A percentile compares a stretch with the other conserved stretches of the same genome.
These are phyloP conservation scores for Callosobruchus maculatus DNA, from an alignment of 2,888 invertebrate species.

Conservation along the genomic window DNA sequence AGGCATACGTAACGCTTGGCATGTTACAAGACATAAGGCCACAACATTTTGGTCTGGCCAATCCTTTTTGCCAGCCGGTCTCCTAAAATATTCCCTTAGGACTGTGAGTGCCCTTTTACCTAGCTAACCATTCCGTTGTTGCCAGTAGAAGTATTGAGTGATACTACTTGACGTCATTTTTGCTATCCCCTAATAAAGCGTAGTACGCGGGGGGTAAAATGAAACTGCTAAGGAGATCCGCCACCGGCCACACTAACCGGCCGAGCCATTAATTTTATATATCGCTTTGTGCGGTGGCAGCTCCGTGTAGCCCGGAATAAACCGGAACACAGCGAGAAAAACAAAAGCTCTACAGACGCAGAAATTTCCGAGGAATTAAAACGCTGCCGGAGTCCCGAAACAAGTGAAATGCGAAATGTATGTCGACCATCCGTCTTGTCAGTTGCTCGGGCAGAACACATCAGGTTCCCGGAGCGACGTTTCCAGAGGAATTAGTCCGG, in stretches of 20 bases:
- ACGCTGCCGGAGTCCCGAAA: conserved; percentile 25
- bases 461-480: background rate
- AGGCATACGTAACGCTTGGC: no score
- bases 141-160: no score
- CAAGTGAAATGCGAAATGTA: conserved; percentile 33
- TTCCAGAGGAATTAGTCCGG: background rate
- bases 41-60: no score
- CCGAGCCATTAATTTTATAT: background rate
- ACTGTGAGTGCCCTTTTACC: no score
- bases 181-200: background rate
- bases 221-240: background rate
- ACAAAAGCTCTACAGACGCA: conserved; percentile 15
- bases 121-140: no score
- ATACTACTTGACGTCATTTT: no score
- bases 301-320: background rate
- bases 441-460: background rate
- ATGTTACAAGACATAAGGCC: no score
- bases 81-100: no score
- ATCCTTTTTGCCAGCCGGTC: no score
- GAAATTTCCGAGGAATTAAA: conserved; percentile 31
- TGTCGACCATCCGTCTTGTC: conserved; percentile 33
- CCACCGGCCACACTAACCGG: background rate
- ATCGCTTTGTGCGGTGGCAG: background rate
- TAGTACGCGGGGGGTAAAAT: background rate
- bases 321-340: conserved; percentile 9